Evolutionary conservation across 2,888 invertebrate genomes (phyloP), one percentile per base, ranked within the genome.

Genomic region (Eledona agricola): DNA sequence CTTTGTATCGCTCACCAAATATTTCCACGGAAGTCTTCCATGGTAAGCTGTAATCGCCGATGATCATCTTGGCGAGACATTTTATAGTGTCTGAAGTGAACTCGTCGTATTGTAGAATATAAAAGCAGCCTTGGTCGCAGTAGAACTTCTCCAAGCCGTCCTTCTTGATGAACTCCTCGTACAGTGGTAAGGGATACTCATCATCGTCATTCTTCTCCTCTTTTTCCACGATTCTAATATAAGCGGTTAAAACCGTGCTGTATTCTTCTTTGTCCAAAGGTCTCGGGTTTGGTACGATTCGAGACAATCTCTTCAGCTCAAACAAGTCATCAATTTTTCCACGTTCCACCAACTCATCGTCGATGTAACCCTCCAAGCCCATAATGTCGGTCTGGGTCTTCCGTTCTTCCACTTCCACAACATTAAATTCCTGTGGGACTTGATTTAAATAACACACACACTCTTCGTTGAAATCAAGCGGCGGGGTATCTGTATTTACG

Each of bases 141-240:
- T 86, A 86, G 72, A 83, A 85, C 58, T 78, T 73, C 58, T 84
- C 83, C 20, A 85, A 73, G 3, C 80, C 71, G 28, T 80, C 78
- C 1, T 79, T 77, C 2, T 79, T 77, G 28, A 75, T 73, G 10
- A 69, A 72, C 13, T 65, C 62, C 51, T 65, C 57, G 10, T 49
- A 54, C 12, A 37, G 31, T 3, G 65, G 64, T 1, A 63, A 58
- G 6, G 58, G 43, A 6, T 37, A 32, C 23, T 78, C 66, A 51
- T 78, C 75, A 76, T 79, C 79, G 58, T 77, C 51, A 4, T 25
- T 23, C 23, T 77, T 65, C 52, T 78, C 66, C 51, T 77, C 75
- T 52, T 76, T 76, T 29, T 75, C 73, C 63, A 72, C 77, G 1
- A 81, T 71, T 59, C 76, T 76, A 13, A 86, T 77, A 58, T 81